Conservation (phyloP, 2,797 vertebrate genomes). For the Tadarida brasiliensis region DNA sequence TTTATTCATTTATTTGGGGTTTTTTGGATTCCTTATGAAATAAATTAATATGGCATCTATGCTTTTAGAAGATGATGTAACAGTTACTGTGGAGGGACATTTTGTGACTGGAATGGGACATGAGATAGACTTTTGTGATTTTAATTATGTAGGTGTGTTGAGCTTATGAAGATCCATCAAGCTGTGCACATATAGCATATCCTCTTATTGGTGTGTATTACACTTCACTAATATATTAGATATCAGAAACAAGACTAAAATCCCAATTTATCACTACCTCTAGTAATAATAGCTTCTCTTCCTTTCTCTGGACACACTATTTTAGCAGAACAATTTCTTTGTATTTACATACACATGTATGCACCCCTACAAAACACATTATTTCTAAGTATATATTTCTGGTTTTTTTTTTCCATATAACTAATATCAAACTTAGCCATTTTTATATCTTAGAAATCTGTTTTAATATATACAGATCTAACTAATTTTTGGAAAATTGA, state of each 20-base stretch:
- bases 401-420: not conserved
- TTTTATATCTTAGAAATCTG: not conserved
- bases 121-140: not conserved
- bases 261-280: not conserved
- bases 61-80: not conserved
- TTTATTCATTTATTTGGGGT: not conserved
- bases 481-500: not conserved
- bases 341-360: not conserved
- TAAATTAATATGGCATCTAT: not conserved
- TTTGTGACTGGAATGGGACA: not conserved
- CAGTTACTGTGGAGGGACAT: not conserved
- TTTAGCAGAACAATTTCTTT: not conserved
- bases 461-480: not conserved
- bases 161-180: not conserved
- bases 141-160: not conserved
- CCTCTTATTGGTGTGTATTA: not conserved
- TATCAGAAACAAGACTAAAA: not conserved
- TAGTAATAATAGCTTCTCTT: not conserved
- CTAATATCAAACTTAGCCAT: not conserved
- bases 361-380: not conserved
- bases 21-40: not conserved
- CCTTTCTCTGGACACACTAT: not conserved
- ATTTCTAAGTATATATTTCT: not conserved
- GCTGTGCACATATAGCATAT: not conserved
- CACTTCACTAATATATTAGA: not conserved